phyloP scores from a whole-genome alignment of 2,797 vertebrate genomes.

The Cossypha heuglini region DNA sequence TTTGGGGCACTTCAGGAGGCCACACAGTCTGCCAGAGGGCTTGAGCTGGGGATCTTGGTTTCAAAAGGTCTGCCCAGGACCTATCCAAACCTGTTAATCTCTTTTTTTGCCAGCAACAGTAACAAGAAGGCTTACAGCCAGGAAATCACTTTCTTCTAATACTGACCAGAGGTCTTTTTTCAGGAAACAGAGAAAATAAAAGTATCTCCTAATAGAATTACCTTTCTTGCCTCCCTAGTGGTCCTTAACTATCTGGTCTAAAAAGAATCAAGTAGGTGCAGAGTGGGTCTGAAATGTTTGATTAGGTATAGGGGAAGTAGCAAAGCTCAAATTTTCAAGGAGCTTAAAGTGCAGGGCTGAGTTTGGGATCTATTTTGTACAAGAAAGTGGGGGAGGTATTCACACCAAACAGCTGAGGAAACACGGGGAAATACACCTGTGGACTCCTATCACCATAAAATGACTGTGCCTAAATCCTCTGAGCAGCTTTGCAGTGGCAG shows the following conservation, averaged over 20 bases:
- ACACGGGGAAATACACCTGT: not conserved
- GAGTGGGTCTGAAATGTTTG: not conserved
- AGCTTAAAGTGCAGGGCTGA: not conserved
- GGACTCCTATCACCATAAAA: not conserved
- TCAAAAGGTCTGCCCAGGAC: not conserved
- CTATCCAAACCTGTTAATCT: not conserved
- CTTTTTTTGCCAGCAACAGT: slow-evolving; percentile 12
- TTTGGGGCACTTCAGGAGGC: not conserved
- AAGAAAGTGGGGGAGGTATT: not conserved
- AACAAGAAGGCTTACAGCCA: not conserved
- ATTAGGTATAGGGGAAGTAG: not conserved
- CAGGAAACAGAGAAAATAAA: not conserved
- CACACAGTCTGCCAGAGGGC: not conserved
- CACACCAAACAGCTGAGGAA: not conserved
- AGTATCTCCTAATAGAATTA: not conserved
- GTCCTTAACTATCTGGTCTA: not conserved
- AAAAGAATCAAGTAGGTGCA: not conserved
- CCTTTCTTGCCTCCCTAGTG: not conserved
- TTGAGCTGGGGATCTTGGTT: not conserved
- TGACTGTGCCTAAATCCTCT: not conserved
- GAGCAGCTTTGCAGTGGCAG: not conserved
- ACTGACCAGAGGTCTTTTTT: not conserved
- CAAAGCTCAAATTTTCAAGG: not conserved
- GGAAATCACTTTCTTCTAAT: not conserved
- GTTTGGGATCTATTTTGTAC: not conserved